These are phyloP conservation scores for Pterocles orientalis DNA, from an alignment of 2,113 vertebrate species.

Conservation along the genomic window DNA sequence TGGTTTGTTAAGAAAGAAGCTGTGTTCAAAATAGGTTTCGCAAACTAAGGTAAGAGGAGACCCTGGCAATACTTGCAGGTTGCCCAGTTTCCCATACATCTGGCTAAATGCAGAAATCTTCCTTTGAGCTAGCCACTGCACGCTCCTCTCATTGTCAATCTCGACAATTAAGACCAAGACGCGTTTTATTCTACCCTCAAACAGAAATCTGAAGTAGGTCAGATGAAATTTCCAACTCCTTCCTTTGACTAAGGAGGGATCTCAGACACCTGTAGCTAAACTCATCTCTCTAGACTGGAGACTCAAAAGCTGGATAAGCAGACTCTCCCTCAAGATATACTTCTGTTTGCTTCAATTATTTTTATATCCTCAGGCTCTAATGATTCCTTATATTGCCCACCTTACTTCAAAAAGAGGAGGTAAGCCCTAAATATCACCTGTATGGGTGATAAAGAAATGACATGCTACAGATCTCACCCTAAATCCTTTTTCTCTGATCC, in stretches of 20 bases:
- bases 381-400: background rate
- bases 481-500: background rate
- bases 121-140: background rate
- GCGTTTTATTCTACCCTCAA: background rate
- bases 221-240: background rate
- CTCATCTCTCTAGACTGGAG: background rate
- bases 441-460: background rate
- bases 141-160: background rate
- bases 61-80: rapidly evolving
- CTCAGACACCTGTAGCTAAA: background rate
- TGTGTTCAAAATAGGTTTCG: background rate
- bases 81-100: background rate
- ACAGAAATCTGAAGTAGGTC: background rate
- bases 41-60: background rate
- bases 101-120: background rate
- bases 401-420: background rate
- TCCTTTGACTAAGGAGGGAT: background rate
- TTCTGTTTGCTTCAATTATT: background rate
- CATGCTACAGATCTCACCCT: background rate
- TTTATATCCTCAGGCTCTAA: background rate
- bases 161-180: background rate
- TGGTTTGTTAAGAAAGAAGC: background rate
- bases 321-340: background rate
- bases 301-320: background rate
- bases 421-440: background rate